A percentile compares a stretch with the other conserved stretches of the same genome.
These are phyloP conservation scores for Amphimallon solstitiale DNA, from an alignment of 2,888 invertebrate genomes.

Conservation along the genomic window DNA sequence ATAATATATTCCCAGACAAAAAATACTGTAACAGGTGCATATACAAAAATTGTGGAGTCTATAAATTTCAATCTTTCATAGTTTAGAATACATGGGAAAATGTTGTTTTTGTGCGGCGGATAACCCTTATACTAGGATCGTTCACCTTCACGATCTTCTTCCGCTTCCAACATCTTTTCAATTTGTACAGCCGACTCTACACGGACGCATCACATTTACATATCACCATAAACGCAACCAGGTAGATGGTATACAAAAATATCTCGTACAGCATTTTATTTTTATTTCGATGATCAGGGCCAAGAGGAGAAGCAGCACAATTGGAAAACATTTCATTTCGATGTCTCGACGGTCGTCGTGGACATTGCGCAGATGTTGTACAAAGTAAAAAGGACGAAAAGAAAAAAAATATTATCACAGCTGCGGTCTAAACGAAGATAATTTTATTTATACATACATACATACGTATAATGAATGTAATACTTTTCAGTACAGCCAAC, in stretches of 20 bases:
- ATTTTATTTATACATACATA: conserved; percentile 16
- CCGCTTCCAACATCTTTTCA: conserved; percentile 46
- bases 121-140: conserved; percentile 46
- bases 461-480: conserved; percentile 13
- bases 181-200: neutral
- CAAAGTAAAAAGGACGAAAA: conserved; percentile 10
- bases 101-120: neutral
- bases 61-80: conserved; percentile 22
- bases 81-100: conserved; percentile 39
- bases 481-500: conserved; percentile 1
- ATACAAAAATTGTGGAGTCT: conserved; percentile 16
- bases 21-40: conserved; percentile 14
- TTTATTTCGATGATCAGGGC: neutral
- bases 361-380: conserved; percentile 50
- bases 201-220: neutral
- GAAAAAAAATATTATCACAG: conserved; percentile 46
- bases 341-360: conserved; percentile 35
- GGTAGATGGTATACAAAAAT: neutral
- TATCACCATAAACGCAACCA: neutral
- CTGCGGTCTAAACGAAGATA: conserved; percentile 47
- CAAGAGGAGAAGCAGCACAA: neutral
- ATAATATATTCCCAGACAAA: neutral
- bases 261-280: conserved; percentile 6
- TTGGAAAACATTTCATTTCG: conserved; percentile 4
- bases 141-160: conserved; percentile 45